Percentiles rank a stretch among this genome's conserved stretches.
phyloP scores from a whole-genome alignment of 2,888 invertebrate genomes.

The Eupithecia subfuscata region DNA sequence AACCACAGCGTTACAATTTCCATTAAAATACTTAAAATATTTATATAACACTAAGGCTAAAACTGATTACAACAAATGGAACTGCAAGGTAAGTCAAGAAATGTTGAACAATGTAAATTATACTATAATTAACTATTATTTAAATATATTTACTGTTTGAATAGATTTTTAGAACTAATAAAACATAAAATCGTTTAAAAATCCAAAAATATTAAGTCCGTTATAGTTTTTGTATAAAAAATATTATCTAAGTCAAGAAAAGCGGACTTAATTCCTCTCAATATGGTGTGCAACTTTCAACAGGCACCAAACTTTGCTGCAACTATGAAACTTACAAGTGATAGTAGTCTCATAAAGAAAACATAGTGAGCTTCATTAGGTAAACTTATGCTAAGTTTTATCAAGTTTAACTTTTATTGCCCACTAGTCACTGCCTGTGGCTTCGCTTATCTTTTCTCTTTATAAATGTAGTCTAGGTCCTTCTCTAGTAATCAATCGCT shows the following conservation, averaged over 20 bases:
- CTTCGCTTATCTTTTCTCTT: neutral
- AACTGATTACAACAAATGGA: too few relatives aligned
- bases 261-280: neutral
- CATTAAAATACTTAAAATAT: too few relatives aligned
- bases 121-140: too few relatives aligned
- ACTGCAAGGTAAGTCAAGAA: too few relatives aligned
- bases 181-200: too few relatives aligned
- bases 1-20: too few relatives aligned
- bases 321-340: neutral
- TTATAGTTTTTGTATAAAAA: neutral
- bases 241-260: neutral
- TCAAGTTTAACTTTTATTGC: neutral
- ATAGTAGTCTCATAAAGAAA: constrained; percentile 1
- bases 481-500: neutral
- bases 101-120: too few relatives aligned
- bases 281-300: neutral
- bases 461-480: neutral
- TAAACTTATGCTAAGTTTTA: neutral
- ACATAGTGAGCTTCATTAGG: neutral
- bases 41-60: too few relatives aligned
- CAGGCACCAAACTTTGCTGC: neutral
- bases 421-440: neutral
- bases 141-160: too few relatives aligned
- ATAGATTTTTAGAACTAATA: too few relatives aligned
- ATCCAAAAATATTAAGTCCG: neutral